Conservation (phyloP, 2,797 vertebrate genomes). For the Florisuga fusca region DNA sequence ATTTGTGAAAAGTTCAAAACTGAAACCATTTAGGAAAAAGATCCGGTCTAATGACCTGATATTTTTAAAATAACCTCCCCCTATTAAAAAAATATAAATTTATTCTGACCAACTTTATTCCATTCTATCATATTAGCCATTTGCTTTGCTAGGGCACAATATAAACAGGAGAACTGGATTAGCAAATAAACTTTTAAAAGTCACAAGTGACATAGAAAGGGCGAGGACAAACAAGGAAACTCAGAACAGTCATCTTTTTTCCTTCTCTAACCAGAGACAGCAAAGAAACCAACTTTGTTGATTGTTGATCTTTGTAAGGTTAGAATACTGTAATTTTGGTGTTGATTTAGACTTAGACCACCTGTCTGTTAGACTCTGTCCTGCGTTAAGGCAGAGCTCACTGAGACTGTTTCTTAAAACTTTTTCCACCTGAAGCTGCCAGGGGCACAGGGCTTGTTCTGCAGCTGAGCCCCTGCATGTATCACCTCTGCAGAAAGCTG, state of each 20-base stretch:
- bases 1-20: neutral
- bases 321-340: neutral
- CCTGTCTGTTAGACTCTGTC: neutral
- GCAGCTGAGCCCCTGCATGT: neutral
- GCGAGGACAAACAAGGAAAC: accelerated
- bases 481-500: neutral
- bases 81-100: neutral
- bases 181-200: neutral
- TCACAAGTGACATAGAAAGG: neutral
- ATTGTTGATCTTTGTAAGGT: too few relatives aligned
- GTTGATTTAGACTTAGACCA: neutral
- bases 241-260: neutral
- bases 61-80: neutral
- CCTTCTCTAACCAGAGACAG: neutral
- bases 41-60: neutral
- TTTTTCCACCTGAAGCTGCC: neutral
- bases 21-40: neutral
- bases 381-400: neutral
- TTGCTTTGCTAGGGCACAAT: neutral
- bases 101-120: neutral
- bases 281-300: neutral
- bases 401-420: neutral
- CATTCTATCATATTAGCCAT: neutral
- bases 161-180: neutral
- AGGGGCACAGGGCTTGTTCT: accelerated